Conservation (phyloP, 2,113 vertebrate species). For the Mesembrinibis cayennensis region DNA sequence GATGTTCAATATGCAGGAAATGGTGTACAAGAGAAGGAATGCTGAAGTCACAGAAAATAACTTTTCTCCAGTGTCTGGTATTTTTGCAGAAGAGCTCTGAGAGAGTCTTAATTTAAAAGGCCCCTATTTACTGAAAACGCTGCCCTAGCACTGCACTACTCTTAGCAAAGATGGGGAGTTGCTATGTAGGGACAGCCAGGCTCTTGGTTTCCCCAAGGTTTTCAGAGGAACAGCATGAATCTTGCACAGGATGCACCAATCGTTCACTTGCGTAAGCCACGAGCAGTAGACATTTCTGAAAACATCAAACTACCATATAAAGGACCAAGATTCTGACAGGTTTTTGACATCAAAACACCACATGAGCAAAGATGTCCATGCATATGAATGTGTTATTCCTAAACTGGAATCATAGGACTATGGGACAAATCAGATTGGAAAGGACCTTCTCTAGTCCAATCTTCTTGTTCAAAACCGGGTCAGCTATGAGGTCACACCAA, state of each 20-base stretch:
- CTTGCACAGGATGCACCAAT: background rate
- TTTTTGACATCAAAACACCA: background rate
- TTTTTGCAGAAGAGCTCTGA: background rate
- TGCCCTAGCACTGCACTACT: background rate
- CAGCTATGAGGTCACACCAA: background rate
- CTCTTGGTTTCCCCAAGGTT: background rate
- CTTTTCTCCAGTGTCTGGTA: background rate
- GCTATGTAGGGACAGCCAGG: background rate
- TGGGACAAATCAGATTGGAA: background rate
- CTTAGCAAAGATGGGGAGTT: background rate
- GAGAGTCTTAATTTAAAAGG: background rate
- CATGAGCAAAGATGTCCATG: background rate
- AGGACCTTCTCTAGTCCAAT: background rate
- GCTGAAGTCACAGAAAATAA: background rate
- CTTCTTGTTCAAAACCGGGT: background rate
- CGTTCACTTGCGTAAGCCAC: background rate
- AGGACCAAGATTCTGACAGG: background rate
- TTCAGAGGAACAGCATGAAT: background rate
- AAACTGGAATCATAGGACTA: background rate
- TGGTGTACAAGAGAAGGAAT: background rate
- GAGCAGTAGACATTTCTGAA: background rate
- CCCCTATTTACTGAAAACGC: background rate
- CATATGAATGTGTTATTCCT: background rate
- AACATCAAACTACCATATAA: background rate
- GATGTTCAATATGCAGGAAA: background rate